Percentiles rank a stretch among this genome's conserved stretches.
Evolutionary conservation across 1,140 invertebrate species (phyloP).

Genomic region (Pollicipes pollicipes): DNA sequence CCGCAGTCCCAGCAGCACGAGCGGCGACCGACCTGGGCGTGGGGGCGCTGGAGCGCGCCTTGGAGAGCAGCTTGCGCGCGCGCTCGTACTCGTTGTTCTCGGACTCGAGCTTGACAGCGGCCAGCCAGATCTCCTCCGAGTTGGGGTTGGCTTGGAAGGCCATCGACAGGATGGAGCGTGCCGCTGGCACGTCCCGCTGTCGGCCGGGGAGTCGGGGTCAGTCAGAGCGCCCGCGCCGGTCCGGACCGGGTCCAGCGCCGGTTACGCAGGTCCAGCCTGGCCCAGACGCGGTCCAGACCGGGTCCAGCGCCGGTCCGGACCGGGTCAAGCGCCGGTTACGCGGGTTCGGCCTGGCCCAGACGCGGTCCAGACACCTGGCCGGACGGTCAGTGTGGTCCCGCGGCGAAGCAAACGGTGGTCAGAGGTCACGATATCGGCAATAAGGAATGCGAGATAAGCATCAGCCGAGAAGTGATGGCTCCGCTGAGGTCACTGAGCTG

Average conservation of each 20-base stretch:
- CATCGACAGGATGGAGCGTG: constrained; percentile 70
- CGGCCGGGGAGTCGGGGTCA: constrained; percentile 1
- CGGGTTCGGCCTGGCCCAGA: too few relatives aligned
- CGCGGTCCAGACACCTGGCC: too few relatives aligned
- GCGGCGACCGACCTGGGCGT: constrained; percentile 40
- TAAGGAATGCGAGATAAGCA: too few relatives aligned
- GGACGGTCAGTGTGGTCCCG: too few relatives aligned
- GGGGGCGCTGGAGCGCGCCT: constrained; percentile 84
- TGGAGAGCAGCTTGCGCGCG: constrained; percentile 73
- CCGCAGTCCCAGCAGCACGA: background rate
- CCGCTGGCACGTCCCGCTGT: constrained; percentile 75
- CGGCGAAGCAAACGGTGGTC: too few relatives aligned
- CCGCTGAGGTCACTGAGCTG: too few relatives aligned
- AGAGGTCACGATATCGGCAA: too few relatives aligned
- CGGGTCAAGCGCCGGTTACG: too few relatives aligned
- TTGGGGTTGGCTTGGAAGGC: constrained; percentile 96
- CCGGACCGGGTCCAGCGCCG: background rate
- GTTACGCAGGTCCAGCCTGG: background rate
- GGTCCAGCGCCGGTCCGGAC: too few relatives aligned
- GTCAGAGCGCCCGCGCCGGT: constrained; percentile 3
- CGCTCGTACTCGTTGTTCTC: constrained; percentile 96
- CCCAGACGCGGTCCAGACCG: too few relatives aligned
- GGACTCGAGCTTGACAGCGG: constrained; percentile 95
- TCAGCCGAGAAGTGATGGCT: too few relatives aligned
- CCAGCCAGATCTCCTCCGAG: constrained; percentile 98